Percentiles rank a stretch among this genome's conserved stretches.
Evolutionary conservation across 2,797 vertebrate genomes (phyloP).

Genomic region (Pampus argenteus): DNA sequence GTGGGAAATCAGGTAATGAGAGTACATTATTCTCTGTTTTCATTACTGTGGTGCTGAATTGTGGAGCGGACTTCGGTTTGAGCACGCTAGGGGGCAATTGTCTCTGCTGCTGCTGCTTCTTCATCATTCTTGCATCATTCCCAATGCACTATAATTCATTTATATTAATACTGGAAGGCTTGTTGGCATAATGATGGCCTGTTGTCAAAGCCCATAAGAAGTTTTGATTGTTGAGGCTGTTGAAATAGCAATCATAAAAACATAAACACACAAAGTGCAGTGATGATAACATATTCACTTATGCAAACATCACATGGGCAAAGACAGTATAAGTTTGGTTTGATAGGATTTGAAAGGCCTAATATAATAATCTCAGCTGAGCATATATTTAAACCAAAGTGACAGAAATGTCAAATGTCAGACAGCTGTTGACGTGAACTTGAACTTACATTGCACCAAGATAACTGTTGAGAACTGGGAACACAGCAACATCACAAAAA

Average conservation of each 20-base stretch:
- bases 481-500: too few species aligned
- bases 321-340: background rate
- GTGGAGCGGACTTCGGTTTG: slow-evolving; percentile 16
- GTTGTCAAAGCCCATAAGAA: background rate
- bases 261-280: background rate
- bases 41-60: slow-evolving; percentile 35
- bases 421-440: slow-evolving; percentile 1
- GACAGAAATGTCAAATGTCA: slow-evolving; percentile 7
- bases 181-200: background rate
- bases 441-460: too few species aligned
- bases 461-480: too few species aligned
- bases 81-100: slow-evolving; percentile 4
- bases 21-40: slow-evolving; percentile 51
- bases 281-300: background rate
- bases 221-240: slow-evolving; percentile 13
- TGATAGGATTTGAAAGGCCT: slow-evolving; percentile 19
- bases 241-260: background rate
- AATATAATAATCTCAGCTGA: slow-evolving; percentile 14
- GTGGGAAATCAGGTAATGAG: slow-evolving; percentile 45
- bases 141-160: slow-evolving; percentile 4
- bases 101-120: slow-evolving; percentile 19
- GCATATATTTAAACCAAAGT: slow-evolving; percentile 10
- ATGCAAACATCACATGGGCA: background rate
- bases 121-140: slow-evolving; percentile 41
- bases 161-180: slow-evolving; percentile 26